phyloP scores from a whole-genome alignment of 2,888 invertebrate genomes.

The Nezara viridula region DNA sequence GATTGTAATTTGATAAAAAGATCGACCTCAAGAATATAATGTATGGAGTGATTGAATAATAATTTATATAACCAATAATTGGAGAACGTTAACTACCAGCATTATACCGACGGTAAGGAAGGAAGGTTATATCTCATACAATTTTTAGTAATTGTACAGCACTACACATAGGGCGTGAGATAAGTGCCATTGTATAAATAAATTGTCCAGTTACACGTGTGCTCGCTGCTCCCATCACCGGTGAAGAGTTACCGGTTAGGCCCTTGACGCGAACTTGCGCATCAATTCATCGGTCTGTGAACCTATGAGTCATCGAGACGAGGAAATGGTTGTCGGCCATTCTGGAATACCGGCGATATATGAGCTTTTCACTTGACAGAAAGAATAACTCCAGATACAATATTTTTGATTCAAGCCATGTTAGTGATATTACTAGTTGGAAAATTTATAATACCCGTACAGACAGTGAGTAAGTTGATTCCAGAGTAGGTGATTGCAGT shows the following conservation, averaged over 20 bases:
- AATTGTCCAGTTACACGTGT: constrained; percentile 6
- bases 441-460: no score
- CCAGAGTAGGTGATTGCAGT: no score
- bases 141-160: neutral
- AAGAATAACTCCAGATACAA: no score
- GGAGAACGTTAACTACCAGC: neutral
- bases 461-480: no score
- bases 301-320: neutral
- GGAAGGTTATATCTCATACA: neutral
- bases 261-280: neutral
- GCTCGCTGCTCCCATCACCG: neutral
- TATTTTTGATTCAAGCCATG: no score
- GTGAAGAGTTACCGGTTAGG: neutral
- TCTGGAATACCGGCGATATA: neutral
- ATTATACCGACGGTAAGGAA: neutral
- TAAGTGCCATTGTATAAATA: neutral
- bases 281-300: neutral
- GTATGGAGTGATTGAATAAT: no score
- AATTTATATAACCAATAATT: neutral
- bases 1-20: neutral
- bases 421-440: no score
- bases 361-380: no score
- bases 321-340: neutral
- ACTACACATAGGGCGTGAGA: neutral
- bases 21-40: neutral